A percentile compares a stretch with the other conserved stretches of the same genome.
phyloP scores from a whole-genome alignment of 1,140 invertebrate genomes.

The Lucilia cuprina region DNA sequence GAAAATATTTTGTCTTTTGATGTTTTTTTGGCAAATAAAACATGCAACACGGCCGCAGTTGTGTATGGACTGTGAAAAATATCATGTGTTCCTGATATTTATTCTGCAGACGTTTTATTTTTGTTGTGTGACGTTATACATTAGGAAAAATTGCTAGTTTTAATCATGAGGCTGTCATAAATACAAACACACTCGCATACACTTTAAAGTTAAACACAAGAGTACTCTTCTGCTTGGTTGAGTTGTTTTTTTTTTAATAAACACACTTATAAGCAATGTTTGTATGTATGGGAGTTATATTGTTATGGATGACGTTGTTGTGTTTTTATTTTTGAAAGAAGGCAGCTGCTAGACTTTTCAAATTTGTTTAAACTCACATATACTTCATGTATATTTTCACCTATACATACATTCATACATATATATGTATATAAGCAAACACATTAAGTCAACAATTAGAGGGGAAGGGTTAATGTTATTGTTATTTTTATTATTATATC shows the following conservation, averaged over 20 bases:
- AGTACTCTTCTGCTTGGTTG: neutral
- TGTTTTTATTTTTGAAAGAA: neutral
- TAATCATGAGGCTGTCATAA: neutral
- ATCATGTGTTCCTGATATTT: too few species aligned
- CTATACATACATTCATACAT: neutral
- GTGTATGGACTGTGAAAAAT: too few species aligned
- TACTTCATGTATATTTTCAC: neutral
- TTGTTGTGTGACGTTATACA: neutral
- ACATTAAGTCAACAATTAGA: neutral
- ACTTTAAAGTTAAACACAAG: neutral
- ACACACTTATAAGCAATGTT: neutral
- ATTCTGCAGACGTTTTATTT: too few species aligned
- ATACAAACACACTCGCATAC: neutral
- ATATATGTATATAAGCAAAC: neutral
- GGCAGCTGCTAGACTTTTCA: neutral
- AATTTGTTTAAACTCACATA: neutral
- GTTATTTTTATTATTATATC: neutral
- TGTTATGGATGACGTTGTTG: neutral
- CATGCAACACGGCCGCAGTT: too few species aligned
- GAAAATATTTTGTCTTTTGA: too few species aligned
- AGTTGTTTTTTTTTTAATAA: neutral
- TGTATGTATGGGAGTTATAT: neutral
- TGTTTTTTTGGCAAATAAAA: too few species aligned
- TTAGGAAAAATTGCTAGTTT: neutral
- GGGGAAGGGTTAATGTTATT: neutral